A percentile compares a stretch with the other conserved stretches of the same genome.
These are phyloP conservation scores for Anoura caudifer DNA, from an alignment of 2,113 vertebrate genomes.

Conservation along the genomic window DNA sequence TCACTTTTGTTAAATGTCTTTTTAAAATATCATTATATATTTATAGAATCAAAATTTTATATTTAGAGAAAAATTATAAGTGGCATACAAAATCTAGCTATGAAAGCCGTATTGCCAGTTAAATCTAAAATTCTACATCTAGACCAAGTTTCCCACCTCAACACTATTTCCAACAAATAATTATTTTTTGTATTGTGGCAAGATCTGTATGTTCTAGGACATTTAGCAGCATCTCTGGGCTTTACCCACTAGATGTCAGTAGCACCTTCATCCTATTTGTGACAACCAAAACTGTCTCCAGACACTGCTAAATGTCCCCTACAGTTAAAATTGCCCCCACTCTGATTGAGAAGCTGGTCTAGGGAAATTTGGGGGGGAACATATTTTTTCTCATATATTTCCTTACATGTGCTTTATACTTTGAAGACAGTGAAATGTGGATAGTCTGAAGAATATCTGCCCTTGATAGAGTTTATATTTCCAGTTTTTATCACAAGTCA, in stretches of 20 bases:
- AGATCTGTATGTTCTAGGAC: neutral
- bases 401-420: neutral
- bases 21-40: neutral
- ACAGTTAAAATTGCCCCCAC: neutral
- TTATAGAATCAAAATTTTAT: neutral
- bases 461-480: neutral
- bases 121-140: neutral
- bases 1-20: neutral
- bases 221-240: neutral
- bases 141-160: neutral
- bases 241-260: neutral
- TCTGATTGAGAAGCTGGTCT: neutral
- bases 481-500: neutral
- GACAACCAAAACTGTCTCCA: neutral
- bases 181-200: neutral
- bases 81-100: neutral
- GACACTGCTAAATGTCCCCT: neutral
- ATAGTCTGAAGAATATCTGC: neutral
- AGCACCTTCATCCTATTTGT: neutral
- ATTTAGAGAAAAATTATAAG: neutral
- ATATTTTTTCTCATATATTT: neutral
- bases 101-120: neutral
- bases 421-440: neutral
- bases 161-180: neutral
- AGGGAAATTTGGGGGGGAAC: neutral